A percentile compares a stretch with the other conserved stretches of the same genome.
Evolutionary conservation across 2,888 invertebrate genomes (phyloP).

Genomic region (Geophilus truncorum): DNA sequence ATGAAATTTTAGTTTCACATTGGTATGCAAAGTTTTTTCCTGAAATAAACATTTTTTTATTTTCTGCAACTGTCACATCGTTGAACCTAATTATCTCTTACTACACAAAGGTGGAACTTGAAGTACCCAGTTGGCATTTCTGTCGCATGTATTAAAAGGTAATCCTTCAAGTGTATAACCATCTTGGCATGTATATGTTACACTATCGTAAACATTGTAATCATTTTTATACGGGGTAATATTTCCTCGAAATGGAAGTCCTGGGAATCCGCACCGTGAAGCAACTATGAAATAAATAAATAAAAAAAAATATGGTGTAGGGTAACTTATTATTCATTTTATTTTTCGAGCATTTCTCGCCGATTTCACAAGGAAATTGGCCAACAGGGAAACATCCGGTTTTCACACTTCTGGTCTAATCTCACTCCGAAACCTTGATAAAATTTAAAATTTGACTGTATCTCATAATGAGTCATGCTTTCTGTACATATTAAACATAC

Average conservation of each 20-base stretch:
- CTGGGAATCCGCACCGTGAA: neutral
- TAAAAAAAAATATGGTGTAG: neutral
- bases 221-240: neutral
- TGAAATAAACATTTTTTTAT: neutral
- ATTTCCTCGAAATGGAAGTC: slow-evolving; percentile 2
- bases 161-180: neutral
- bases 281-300: too few relatives aligned
- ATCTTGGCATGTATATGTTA: neutral
- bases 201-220: neutral
- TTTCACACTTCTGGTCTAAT: neutral
- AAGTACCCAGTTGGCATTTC: neutral
- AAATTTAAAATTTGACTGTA: neutral
- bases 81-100: neutral
- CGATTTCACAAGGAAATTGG: neutral
- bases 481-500: neutral
- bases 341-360: neutral
- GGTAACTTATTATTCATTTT: neutral
- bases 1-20: neutral
- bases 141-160: neutral
- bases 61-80: neutral
- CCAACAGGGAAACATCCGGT: neutral
- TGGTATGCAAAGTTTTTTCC: neutral
- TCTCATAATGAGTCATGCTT: neutral
- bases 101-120: neutral
- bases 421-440: neutral